Evolutionary conservation across 2,888 invertebrate genomes (phyloP), one percentile per base, ranked within the genome.

Genomic region (Callimorpha dominula): DNA sequence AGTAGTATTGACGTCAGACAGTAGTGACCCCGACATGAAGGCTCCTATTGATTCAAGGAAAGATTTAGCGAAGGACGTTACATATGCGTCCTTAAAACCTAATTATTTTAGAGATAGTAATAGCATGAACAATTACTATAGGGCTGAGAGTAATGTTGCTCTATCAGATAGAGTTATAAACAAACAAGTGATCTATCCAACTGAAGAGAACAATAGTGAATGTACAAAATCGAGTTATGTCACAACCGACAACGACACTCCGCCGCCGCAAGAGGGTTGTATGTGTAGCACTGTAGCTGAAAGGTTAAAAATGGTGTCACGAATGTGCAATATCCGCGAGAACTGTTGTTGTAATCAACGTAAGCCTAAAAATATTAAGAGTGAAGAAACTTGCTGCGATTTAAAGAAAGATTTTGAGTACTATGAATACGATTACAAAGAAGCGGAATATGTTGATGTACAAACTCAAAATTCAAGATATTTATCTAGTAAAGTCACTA

Each of bases 1-100:
- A 74, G 81, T 89, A 3, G 89, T 93, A 75, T 76, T 93, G 4
- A 91, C 90, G 15, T 90, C 90, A 3, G 91, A 92, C 62, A 92
- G 89, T 60, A 91, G 90, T 66, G 89, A 86, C 0, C 83, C 83
- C 17, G 90, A 89, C 4, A 71, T 80, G 0, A 80, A 81, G 4
- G 74, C 79, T 1, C 80, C 76, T 0, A 80, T 81, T 6, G 90
- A 85, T 42, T 86, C 89, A 71, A 68, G 31, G 9, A 65, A 64
- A 2, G 52, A 72, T 1, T 72, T 91, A 63, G 76, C 82, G 1
- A 88, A 88, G 73, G 89, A 92, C 71, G 76, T 89, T 0, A 89
- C 88, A 4, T 88, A 86, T 42, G 83, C 84, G n/a, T 88, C 90
- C 4, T 78, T 90, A 15, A 87, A 89, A 71, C 86, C 88, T 0